Percentiles rank a stretch among this genome's conserved stretches.
Conservation (phyloP, 2,888 invertebrate species). For the Eurytoma californica region DNA sequence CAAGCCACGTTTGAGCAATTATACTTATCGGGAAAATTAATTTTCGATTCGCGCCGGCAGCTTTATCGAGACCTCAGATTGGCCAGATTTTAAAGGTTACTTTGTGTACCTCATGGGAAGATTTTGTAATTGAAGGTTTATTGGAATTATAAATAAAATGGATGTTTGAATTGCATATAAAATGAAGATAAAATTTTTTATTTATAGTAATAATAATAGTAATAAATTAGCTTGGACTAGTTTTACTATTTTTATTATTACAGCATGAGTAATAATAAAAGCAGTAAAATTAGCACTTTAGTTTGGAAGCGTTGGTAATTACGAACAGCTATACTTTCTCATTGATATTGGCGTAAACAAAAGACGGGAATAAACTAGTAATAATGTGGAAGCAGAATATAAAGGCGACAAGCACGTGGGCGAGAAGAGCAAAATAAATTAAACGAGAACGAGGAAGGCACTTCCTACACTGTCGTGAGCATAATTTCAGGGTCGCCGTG, state of each 20-base stretch:
- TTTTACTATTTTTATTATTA: no score
- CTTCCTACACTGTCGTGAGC: conserved; percentile 21
- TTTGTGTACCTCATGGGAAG: not conserved
- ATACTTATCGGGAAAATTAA: conserved; percentile 30
- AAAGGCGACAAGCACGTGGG: not conserved
- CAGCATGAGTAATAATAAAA: conserved; percentile 7
- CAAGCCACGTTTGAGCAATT: not conserved
- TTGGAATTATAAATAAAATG: not conserved
- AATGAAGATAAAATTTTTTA: no score
- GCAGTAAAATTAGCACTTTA: not conserved
- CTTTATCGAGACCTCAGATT: not conserved
- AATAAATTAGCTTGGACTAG: no score
- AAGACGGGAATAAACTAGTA: not conserved
- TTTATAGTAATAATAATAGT: no score
- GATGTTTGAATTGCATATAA: no score
- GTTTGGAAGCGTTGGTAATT: no score
- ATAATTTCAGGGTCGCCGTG: conserved; percentile 45
- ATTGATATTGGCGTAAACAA: no score
- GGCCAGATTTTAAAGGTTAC: not conserved
- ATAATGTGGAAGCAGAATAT: not conserved
- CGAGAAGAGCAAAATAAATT: not conserved
- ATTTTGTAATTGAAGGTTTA: not conserved
- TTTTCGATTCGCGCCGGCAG: conserved; percentile 5
- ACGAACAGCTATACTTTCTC: no score
- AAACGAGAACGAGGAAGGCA: conserved; percentile 22